Conservation (phyloP, 2,113 vertebrate species). For the Carassius gibelio region DNA sequence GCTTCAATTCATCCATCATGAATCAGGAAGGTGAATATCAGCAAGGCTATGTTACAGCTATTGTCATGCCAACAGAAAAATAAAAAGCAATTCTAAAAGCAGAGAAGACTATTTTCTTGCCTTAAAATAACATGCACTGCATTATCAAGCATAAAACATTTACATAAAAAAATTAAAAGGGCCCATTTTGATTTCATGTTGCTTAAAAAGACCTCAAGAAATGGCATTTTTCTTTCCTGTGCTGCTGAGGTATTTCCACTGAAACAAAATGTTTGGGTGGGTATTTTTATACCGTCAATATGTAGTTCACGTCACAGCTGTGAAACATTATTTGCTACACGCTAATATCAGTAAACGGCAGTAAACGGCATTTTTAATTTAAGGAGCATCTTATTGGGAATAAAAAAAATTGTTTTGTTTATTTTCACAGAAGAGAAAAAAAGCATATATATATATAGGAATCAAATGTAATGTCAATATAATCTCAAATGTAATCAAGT, state of each 20-base stretch:
- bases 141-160: not conserved
- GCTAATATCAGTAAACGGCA: not conserved
- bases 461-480: no score
- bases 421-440: not conserved
- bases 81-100: not conserved
- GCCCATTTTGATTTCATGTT: not conserved
- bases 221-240: not conserved
- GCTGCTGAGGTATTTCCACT: not conserved
- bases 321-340: not conserved
- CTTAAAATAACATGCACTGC: not conserved
- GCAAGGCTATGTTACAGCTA: not conserved
- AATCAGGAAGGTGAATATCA: not conserved
- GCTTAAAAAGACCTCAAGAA: not conserved
- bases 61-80: not conserved
- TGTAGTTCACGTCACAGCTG: not conserved
- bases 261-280: not conserved
- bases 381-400: not conserved
- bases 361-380: not conserved
- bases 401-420: not conserved
- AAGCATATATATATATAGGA: not conserved
- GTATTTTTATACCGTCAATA: not conserved
- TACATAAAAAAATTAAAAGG: not conserved
- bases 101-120: not conserved
- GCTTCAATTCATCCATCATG: not conserved
- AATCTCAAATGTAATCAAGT: not conserved